These are phyloP conservation scores for Apocrypta bakeri DNA, from an alignment of 1,140 invertebrate species.

Conservation along the genomic window DNA sequence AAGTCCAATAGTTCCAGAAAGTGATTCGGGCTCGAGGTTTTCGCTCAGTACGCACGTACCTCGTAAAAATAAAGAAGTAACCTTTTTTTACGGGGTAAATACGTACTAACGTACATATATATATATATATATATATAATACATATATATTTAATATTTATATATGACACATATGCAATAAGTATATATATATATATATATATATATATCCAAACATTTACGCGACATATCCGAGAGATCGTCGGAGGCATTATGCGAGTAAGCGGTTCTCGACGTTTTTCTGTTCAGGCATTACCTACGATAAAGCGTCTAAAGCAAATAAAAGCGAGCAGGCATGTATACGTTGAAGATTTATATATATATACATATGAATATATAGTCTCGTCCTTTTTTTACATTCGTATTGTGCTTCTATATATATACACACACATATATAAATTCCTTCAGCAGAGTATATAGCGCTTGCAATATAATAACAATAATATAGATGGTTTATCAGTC, in stretches of 20 bases:
- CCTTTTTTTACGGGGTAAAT: neutral
- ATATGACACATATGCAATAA: neutral
- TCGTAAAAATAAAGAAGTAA: conserved; percentile 44
- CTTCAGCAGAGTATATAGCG: neutral
- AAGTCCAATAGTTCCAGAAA: neutral
- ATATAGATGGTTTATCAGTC: neutral
- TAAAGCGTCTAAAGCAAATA: conserved; percentile 57
- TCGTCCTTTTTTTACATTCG: too few relatives aligned
- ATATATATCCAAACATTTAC: too few relatives aligned
- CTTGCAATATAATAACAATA: conserved; percentile 12
- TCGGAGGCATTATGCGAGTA: conserved; percentile 35
- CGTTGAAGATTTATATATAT: conserved; percentile 10
- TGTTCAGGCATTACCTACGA: conserved; percentile 44
- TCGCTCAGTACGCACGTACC: conserved; percentile 9
- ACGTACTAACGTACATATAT: neutral
- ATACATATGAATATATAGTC: neutral
- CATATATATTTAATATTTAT: neutral
- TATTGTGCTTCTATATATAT: too few relatives aligned
- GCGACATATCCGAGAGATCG: neutral
- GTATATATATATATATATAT: neutral
- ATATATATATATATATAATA: neutral
- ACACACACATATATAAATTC: conserved; percentile 19
- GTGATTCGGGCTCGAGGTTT: conserved; percentile 26
- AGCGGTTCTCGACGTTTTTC: conserved; percentile 14
- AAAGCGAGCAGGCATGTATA: conserved; percentile 54